Conservation (phyloP, 2,888 invertebrate species). For the Phyllotreta cruciferae region DNA sequence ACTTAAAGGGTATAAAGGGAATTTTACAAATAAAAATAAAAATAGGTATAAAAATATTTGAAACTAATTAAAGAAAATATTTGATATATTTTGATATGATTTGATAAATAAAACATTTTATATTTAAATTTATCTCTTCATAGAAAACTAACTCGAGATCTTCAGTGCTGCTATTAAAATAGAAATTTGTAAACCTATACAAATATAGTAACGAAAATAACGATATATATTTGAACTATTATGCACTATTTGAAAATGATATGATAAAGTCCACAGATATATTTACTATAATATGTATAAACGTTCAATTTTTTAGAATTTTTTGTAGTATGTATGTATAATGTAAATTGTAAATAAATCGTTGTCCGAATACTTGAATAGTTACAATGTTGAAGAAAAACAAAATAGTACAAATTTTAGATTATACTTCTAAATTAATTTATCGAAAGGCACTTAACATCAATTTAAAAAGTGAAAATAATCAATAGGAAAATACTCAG, state of each 20-base stretch:
- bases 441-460: too few relatives aligned
- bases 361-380: conserved; percentile 4
- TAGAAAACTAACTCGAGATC: too few relatives aligned
- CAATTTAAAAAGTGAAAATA: neutral
- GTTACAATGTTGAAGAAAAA: neutral
- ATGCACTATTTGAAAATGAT: conserved; percentile 26
- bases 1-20: too few relatives aligned
- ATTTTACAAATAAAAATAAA: too few relatives aligned
- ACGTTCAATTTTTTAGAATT: conserved; percentile 18
- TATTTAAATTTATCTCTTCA: too few relatives aligned
- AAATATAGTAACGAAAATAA: conserved; percentile 13
- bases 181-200: conserved; percentile 6
- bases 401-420: neutral
- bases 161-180: too few relatives aligned
- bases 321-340: conserved; percentile 17
- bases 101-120: too few relatives aligned
- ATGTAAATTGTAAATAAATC: neutral
- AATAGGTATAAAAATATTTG: too few relatives aligned
- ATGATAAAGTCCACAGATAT: conserved; percentile 20
- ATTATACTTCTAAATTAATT: too few relatives aligned
- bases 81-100: too few relatives aligned
- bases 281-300: neutral
- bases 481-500: neutral
- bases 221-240: conserved; percentile 3
- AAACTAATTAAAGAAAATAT: too few relatives aligned